Evolutionary conservation across 2,888 invertebrate species (phyloP), one percentile per base, ranked within the genome.

Genomic region (Atethmia centrago): DNA sequence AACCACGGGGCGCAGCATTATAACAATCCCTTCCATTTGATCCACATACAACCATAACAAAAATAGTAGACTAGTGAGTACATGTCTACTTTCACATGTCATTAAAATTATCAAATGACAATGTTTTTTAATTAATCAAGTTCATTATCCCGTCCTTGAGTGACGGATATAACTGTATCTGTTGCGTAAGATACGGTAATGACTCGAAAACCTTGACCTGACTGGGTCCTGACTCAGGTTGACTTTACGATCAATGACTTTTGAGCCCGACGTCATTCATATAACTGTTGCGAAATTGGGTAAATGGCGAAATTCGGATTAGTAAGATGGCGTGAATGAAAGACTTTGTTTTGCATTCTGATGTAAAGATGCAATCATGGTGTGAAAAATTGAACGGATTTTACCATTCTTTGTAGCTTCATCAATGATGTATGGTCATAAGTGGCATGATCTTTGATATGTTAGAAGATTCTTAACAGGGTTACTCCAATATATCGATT

Each of bases 121-220:
- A 36, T 66, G 25, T 45, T 51, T 70, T 55, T 62, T 55, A 21
- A 36, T 25, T 10, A 49, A 77, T 68, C 31, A 61, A 61, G 58
- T 63, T 75, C 64, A 67, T 51, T 74, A 71, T 64, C 68, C n/a
- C 10, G 74, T 53, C 80, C 82, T 82, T 74, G 76, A 59, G 45
- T 62, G 14, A 53, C 79, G 80, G 79, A 82, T 53, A 68, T 74
- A 82, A 74, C 77, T 19, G 81, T 67, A 42, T 53, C 47, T 31
- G 68, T 86, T 86, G 76, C 84, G 47, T 86, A 84, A 82, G 65
- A 74, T 31, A 19, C 70, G 56, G n/a, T 71, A 67, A 72, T 74
- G 61, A 67, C 10, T 74, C n/a, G 1, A n/a, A 51, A 49, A 72
- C 84, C 87, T 85, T 86, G 86, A 84, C 83, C 86, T 21, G 53